Conservation (phyloP, 1,140 invertebrate genomes). For the Ditylenchus dipsaci region DNA sequence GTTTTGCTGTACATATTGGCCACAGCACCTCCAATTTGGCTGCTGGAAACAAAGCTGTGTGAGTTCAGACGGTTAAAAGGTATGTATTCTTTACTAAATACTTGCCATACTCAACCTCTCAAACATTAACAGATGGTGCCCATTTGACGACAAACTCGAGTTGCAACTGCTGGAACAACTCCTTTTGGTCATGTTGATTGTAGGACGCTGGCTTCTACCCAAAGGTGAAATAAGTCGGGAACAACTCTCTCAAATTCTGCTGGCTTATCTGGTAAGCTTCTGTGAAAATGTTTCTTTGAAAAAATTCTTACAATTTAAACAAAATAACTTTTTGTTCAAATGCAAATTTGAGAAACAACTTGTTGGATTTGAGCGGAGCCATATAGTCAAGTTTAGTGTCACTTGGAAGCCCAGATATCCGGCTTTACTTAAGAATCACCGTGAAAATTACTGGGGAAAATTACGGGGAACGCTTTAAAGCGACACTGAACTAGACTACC, state of each 20-base stretch:
- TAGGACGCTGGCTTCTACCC: constrained; percentile 61
- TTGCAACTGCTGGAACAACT: constrained; percentile 69
- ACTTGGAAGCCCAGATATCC: too few relatives aligned
- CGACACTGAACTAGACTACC: too few relatives aligned
- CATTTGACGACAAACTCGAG: constrained; percentile 63
- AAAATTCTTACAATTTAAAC: too few relatives aligned
- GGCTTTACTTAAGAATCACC: too few relatives aligned
- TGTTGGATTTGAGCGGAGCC: too few relatives aligned
- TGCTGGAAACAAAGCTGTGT: constrained; percentile 51
- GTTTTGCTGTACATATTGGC: constrained; percentile 55
- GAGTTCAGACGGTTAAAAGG: constrained; percentile 28
- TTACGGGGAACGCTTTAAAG: too few relatives aligned
- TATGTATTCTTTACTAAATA: background rate
- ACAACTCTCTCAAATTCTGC: constrained; percentile 80
- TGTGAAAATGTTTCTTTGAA: background rate
- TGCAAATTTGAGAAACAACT: too few relatives aligned
- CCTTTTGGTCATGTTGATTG: constrained; percentile 59
- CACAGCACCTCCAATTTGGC: constrained; percentile 55
- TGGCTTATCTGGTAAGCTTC: constrained; percentile 71
- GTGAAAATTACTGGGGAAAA: too few relatives aligned
- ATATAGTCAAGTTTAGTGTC: too few relatives aligned
- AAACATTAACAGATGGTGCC: background rate
- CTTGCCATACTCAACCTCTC: background rate
- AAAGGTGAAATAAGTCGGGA: constrained; percentile 78
- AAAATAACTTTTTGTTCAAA: too few relatives aligned